Base-by-base conservation (phyloP, 2,113 vertebrate species). In the Sturnira hondurensis region DNA sequence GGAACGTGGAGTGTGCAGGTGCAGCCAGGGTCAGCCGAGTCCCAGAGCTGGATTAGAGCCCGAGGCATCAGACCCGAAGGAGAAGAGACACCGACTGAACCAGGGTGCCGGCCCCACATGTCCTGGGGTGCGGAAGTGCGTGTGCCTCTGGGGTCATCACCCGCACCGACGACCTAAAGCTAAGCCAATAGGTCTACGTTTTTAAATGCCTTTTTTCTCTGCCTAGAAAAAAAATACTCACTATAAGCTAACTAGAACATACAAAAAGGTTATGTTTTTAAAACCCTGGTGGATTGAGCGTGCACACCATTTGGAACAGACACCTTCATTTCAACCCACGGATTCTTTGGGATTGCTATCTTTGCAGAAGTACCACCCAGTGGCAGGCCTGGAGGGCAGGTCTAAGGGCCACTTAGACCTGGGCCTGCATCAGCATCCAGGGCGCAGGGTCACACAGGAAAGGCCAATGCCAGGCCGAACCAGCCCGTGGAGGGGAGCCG, bases 211-310 rank as follows among this genome's bases (percentile, higher is more conserved):
- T 65, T 41, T 52, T 92, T 67, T 45, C 54, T 83, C 54, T 83
- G 24, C 88, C 88, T 47, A 68, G 73, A 47, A 82, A 89, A 82
- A 76, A 5, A 91, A 65, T 84, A 65, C 52, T 93, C 58, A 47
- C 84, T 84, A 45, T 52, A 71, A 14, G 86, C 70, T 63, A 91
- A 82, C 12, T 1, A 36, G 31, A 41, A 61, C 13, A 43, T 54
- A 24, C 10, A 89, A 52, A 82, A 91, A 76, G 56, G n/a, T 28
- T 74, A 4, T 86, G 58, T 84, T 93, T 78, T 80, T 85, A 77
- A 76, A 86, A 82, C 20, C 4, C 28, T 71, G 24, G 38, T 71
- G 68, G 41, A 22, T 22, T 47, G 70, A 87, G 77, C 41, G 24
- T 41, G 24, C 12, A 22, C 26, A 3, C 33, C 80, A 26, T 61